Evolutionary conservation across 37 sponge, comb jelly and placozoan species (phyloP), one percentile per base, ranked within the genome.

Genomic region (Geodia barretti): DNA sequence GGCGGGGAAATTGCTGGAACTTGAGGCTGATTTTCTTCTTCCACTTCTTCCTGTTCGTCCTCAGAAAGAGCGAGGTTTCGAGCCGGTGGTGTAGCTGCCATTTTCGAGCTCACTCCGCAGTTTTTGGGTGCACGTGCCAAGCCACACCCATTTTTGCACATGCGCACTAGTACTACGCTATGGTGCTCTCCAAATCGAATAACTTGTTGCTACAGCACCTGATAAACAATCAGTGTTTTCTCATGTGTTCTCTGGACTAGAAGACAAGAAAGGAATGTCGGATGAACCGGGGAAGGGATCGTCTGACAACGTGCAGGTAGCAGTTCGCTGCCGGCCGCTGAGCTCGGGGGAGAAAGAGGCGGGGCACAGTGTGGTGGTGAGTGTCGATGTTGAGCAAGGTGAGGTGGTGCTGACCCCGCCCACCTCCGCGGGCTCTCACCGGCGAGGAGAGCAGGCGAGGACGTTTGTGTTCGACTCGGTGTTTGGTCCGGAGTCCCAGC

Each of bases 251-350:
- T 4, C 30, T 28, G 5, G 25, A 64, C n/a, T n/a, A 21, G 19
- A 21, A 19, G 11, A 58, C 11, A 58, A 21, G 19, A 58, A 58
- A 58, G 19, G 11, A 19, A 11, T 29, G 65, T 64, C 65, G 5
- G 65, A n/a, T 64, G 65, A 28, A 19, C 5, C 7, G 20, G 47
- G 58, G 28, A 73, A 47, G 14, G 54, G 54, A 14, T 47, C 54
- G 14, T n/a, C n/a, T n/a, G 94, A 95, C 26, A 93, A 93, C 68
- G 96, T 98, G 4, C 72, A 77, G 25, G 99, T 98, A 19, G 92
- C 96, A 20, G 84, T 98, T 42, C 88, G 99, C 23, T 98, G 94
- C 64, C 85, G 99, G 0, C 99, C 99, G 9, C 65, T 98, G 41
- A 86, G 59, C 19, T 84, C 77, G 0, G 66, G 65, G 36, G 99